phyloP scores from a whole-genome alignment of 2,113 vertebrate species.

The Hemibagrus wyckioides region DNA sequence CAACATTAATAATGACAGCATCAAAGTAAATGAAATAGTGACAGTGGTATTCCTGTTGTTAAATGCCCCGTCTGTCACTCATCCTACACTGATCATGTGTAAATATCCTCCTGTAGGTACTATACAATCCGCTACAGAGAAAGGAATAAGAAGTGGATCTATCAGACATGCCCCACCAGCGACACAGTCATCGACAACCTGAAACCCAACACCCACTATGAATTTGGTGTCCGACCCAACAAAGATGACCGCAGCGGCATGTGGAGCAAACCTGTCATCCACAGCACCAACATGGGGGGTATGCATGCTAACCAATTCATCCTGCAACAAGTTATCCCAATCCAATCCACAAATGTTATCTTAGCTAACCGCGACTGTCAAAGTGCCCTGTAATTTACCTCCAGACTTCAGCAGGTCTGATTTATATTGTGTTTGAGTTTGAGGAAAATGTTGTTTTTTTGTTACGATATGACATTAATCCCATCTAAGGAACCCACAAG shows the following conservation, averaged over 20 bases:
- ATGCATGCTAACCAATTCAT: constrained; percentile 55
- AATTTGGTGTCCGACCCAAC: constrained; percentile 89
- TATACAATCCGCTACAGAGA: constrained; percentile 92
- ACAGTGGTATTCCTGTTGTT: background rate
- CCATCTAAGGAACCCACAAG: background rate
- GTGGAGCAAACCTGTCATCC: constrained; percentile 87
- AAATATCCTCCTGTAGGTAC: constrained; percentile 69
- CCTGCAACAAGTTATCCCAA: background rate
- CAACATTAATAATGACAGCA: background rate
- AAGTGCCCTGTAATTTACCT: background rate
- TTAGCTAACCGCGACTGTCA: background rate
- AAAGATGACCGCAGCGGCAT: constrained; percentile 75
- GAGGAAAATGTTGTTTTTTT: background rate
- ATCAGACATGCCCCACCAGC: constrained; percentile 89
- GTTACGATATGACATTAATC: background rate
- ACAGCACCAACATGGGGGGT: constrained; percentile 83
- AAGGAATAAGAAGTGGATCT: constrained; percentile 90
- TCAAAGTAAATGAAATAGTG: background rate
- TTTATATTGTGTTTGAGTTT: background rate
- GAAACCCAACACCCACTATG: constrained; percentile 88
- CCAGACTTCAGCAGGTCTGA: background rate
- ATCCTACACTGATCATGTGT: background rate
- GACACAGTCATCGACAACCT: constrained; percentile 91
- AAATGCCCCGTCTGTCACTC: background rate
- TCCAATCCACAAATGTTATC: constrained; percentile 6